These are phyloP conservation scores for Seriola quinqueradiata DNA, from an alignment of 2,113 vertebrate genomes.

Conservation along the genomic window DNA sequence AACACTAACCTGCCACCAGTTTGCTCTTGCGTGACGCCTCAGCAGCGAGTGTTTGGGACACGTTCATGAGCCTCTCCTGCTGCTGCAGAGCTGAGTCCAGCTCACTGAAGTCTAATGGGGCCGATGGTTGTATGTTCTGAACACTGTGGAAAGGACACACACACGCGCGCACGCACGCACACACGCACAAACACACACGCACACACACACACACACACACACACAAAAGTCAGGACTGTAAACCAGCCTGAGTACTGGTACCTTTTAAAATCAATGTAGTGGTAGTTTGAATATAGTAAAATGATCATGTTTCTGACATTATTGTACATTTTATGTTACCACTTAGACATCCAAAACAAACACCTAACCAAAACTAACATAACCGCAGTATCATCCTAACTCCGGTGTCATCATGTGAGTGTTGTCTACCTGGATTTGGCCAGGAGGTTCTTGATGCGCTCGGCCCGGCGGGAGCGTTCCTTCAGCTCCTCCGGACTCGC, in stretches of 20 bases:
- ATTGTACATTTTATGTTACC: not conserved
- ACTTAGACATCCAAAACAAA: not conserved
- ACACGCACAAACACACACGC: no score
- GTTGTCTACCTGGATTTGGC: conserved; percentile 89
- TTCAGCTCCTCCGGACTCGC: conserved; percentile 90
- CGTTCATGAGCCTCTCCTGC: conserved; percentile 93
- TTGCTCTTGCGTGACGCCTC: conserved; percentile 96
- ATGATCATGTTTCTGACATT: not conserved
- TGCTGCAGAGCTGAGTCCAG: conserved; percentile 90
- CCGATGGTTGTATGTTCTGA: conserved; percentile 86
- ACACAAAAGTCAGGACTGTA: no score
- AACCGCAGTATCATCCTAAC: not conserved
- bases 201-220: no score
- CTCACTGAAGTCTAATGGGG: conserved; percentile 84
- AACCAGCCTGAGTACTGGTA: not conserved
- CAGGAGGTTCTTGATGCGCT: conserved; percentile 93
- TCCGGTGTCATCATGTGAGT: not conserved
- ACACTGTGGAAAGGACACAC: conserved; percentile 76
- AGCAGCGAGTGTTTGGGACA: conserved; percentile 91
- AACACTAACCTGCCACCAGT: conserved; percentile 90
- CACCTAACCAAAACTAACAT: not conserved
- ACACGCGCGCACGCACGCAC: no score
- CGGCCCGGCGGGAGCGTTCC: conserved; percentile 87
- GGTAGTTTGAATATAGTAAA: not conserved
- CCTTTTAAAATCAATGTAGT: not conserved